These are phyloP conservation scores for Epinotia brunnichana DNA, from an alignment of 2,888 invertebrate species.

Conservation along the genomic window DNA sequence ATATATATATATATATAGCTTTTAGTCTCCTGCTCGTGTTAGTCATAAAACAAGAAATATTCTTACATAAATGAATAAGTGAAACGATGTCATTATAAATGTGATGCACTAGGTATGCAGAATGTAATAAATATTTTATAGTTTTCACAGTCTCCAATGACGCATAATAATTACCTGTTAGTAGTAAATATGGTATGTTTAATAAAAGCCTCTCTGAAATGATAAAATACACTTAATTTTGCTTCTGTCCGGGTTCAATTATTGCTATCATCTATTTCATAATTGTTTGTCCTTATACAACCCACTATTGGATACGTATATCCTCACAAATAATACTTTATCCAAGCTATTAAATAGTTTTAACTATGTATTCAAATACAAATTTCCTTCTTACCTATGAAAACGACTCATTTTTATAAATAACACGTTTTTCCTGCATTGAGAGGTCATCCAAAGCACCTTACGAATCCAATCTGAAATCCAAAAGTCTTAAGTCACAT, in stretches of 20 bases:
- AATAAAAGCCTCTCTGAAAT: not conserved
- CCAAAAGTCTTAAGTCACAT: not conserved
- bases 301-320: no score
- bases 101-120: not conserved
- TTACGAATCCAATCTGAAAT: not conserved
- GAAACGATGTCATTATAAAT: not conserved
- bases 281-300: no score
- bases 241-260: no score
- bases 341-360: no score
- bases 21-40: no score
- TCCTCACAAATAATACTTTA: no score
- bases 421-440: not conserved
- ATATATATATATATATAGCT: no score
- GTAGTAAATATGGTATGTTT: not conserved
- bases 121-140: not conserved
- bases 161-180: not conserved
- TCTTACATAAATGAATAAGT: not conserved
- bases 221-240: no score
- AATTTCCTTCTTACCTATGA: not conserved
- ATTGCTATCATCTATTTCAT: no score
- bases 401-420: not conserved
- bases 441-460: conserved; percentile 20
- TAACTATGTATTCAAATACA: no score
- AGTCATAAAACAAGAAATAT: not conserved
- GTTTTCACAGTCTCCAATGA: not conserved